A percentile compares a stretch with the other conserved stretches of the same genome.
phyloP scores from a whole-genome alignment of 2,797 vertebrate species.

The Cryptoprocta ferox region DNA sequence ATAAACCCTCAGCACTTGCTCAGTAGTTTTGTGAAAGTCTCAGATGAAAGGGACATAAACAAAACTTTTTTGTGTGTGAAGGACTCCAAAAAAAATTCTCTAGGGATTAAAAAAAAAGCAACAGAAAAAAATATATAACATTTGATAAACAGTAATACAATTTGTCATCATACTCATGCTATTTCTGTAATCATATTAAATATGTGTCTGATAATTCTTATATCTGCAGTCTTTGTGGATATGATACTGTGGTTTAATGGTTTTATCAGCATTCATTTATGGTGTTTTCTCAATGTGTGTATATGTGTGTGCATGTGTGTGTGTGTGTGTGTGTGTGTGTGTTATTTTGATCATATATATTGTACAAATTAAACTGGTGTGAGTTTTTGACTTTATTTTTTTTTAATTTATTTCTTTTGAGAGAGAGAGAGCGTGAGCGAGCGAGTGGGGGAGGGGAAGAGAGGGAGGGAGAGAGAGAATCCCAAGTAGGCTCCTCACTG shows the following conservation, averaged over 20 bases:
- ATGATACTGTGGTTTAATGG: neutral
- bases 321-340: neutral
- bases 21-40: too few species aligned
- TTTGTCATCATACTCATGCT: conserved; percentile 3
- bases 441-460: too few species aligned
- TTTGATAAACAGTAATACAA: neutral
- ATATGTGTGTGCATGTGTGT: neutral
- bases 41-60: too few species aligned
- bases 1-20: too few species aligned
- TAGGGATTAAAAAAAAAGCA: too few species aligned
- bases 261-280: neutral
- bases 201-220: neutral
- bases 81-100: too few species aligned
- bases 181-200: neutral
- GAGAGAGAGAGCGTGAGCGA: too few species aligned
- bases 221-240: neutral
- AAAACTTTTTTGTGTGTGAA: too few species aligned
- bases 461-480: too few species aligned
- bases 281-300: neutral
- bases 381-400: conserved; percentile 1
- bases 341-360: neutral
- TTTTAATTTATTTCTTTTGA: neutral
- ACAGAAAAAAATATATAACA: too few species aligned
- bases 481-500: too few species aligned
- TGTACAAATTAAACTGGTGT: neutral